A percentile compares a stretch with the other conserved stretches of the same genome.
Evolutionary conservation across 2,797 vertebrate genomes (phyloP).

Genomic region (Bovichtus variegatus): DNA sequence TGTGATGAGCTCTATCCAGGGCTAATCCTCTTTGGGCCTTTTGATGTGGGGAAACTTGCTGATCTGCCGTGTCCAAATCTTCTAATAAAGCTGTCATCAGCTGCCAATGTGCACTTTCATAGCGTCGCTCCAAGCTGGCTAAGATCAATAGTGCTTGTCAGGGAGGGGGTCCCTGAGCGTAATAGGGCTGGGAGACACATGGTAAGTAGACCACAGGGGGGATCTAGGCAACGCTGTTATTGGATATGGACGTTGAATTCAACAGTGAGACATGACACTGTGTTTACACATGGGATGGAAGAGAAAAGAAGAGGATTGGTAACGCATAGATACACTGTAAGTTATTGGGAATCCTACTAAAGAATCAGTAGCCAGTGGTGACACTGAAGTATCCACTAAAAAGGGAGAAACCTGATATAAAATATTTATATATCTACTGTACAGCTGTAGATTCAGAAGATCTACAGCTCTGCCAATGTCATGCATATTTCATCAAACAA

Average conservation of each 20-base stretch:
- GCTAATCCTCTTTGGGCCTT: slow-evolving; percentile 52
- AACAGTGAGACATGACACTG: slow-evolving; percentile 21
- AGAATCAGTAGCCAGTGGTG: background rate
- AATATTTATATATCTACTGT: background rate
- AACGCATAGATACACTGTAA: background rate
- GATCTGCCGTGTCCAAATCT: slow-evolving; percentile 62
- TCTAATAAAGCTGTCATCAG: slow-evolving; percentile 78
- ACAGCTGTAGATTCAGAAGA: slow-evolving; percentile 38
- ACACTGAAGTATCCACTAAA: background rate
- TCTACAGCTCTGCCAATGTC: slow-evolving; percentile 56
- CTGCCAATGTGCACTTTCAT: slow-evolving; percentile 66
- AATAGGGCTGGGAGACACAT: slow-evolving; percentile 58
- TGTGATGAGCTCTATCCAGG: slow-evolving; percentile 50
- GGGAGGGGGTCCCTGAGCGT: slow-evolving; percentile 41
- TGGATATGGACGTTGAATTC: slow-evolving; percentile 28
- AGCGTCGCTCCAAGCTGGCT: slow-evolving; percentile 61
- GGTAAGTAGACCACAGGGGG: slow-evolving; percentile 48
- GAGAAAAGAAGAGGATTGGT: background rate
- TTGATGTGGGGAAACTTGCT: slow-evolving; percentile 61
- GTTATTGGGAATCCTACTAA: background rate
- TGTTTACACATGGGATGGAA: slow-evolving; percentile 25
- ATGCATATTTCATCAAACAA: slow-evolving; percentile 79
- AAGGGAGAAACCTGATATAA: slow-evolving; percentile 3
- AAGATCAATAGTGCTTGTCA: slow-evolving; percentile 74
- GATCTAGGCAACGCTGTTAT: slow-evolving; percentile 19